These are phyloP conservation scores for Scaptomyza cyrtandrae DNA, from an alignment of 2,888 invertebrate species.

Conservation along the genomic window DNA sequence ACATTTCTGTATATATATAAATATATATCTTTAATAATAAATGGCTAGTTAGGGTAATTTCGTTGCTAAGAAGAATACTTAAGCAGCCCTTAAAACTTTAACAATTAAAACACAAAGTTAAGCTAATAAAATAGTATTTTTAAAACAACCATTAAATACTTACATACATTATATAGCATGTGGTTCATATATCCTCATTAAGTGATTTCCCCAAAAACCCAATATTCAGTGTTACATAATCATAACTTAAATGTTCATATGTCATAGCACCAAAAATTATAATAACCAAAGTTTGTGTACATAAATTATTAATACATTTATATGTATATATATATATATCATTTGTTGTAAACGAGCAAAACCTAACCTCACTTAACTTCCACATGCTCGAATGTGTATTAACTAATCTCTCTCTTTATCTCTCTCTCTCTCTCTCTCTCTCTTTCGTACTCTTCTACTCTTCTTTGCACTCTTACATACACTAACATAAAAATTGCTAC, in stretches of 20 bases:
- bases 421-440: constrained; percentile 2
- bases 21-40: not conserved
- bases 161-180: constrained; percentile 64
- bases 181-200: constrained; percentile 54
- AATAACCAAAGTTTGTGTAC: constrained; percentile 51
- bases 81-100: constrained; percentile 26
- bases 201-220: constrained; percentile 10
- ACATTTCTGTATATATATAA: constrained; percentile 13
- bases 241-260: constrained; percentile 72
- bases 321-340: constrained; percentile 13
- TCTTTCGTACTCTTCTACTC: constrained; percentile 57
- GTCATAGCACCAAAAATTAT: constrained; percentile 62
- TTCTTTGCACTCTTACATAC: constrained; percentile 24
- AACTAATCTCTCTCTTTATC: constrained; percentile 42
- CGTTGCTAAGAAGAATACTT: constrained; percentile 23
- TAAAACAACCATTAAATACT: constrained; percentile 35
- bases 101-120: constrained; percentile 27
- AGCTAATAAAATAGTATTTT: constrained; percentile 35
- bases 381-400: constrained; percentile 8
- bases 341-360: constrained; percentile 23
- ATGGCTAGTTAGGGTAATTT: constrained; percentile 43
- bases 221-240: constrained; percentile 56
- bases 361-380: constrained; percentile 46
- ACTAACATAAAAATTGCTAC: not conserved
- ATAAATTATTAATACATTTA: constrained; percentile 28